phyloP scores from a whole-genome alignment of 2,797 vertebrate genomes.

The Manis pentadactyla region DNA sequence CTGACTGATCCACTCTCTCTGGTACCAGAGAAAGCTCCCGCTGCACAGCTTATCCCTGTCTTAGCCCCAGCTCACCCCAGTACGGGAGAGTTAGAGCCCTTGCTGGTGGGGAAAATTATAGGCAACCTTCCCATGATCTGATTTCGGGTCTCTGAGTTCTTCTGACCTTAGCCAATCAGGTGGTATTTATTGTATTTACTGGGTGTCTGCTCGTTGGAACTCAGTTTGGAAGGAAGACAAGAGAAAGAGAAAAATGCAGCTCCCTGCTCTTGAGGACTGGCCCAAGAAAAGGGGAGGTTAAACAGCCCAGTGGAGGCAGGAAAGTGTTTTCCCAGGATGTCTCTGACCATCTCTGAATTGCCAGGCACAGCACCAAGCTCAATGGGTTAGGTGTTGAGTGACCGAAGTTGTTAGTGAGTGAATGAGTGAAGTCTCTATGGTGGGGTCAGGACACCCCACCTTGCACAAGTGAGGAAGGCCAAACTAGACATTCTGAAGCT shows the following conservation, averaged over 20 bases:
- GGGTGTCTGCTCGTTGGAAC: not conserved
- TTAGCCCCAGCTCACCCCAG: not conserved
- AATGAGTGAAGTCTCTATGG: not conserved
- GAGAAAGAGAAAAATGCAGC: not conserved
- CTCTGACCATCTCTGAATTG: not conserved
- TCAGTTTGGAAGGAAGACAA: not conserved
- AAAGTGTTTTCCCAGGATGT: too few relatives aligned
- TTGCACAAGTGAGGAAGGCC: not conserved
- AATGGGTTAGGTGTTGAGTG: not conserved
- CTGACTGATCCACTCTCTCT: not conserved
- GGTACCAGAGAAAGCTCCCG: not conserved
- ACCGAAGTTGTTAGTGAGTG: not conserved
- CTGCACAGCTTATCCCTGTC: not conserved
- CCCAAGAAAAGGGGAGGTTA: not conserved
- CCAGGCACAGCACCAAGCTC: not conserved
- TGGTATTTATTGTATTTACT: too few relatives aligned
- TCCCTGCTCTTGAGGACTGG: not conserved
- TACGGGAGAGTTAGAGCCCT: not conserved
- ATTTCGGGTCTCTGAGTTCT: not conserved
- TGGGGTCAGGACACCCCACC: too few relatives aligned
- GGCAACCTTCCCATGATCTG: not conserved
- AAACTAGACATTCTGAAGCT: not conserved
- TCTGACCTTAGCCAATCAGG: not conserved
- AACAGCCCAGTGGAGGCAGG: not conserved
- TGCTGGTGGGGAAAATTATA: not conserved